Base-by-base conservation (phyloP, 2,888 invertebrate genomes). In the Lucinisca nassula region DNA sequence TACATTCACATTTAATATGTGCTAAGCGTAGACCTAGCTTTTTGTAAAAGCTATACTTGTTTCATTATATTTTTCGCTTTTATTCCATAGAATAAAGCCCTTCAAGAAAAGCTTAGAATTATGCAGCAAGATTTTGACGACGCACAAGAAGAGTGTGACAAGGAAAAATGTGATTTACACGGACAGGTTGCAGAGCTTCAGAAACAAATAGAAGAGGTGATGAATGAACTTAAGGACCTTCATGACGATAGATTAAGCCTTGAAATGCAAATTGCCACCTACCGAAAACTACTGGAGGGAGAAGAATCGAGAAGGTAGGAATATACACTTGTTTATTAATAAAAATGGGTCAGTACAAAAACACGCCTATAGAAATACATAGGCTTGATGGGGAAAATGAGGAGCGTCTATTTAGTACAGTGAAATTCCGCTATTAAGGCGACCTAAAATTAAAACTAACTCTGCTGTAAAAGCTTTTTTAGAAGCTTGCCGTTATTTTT, bases 181-280 rank as follows among this genome's bases (percentile, higher is more conserved):
- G 75, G 51, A 12, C 87, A 92, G n/a, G 79, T 90, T 14, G 58
- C 32, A 0, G 89, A 77, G 10, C 79, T 92, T 37, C 72, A 90
- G 37, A 3, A 0, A 12, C 91, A 94, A 49, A 81, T 93, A 73
- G 85, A 88, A 37, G 85, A 79, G 4, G 88, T 92, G n/a, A 75
- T 92, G 21, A 38, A 72, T 17, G 91, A 93, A 72, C 81, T 94
- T 0, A 82, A 87, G 24, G 72, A 74, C 8, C 78, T 97, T 77
- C 94, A 96, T 89, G 97, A 96, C 93, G 96, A 96, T 92, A 97
- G 97, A 92, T 95, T 97, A 87, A 96, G 96, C 35, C 93, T 97
- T 79, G 97, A 97, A 92, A 95, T 97, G 75, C 97, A 97, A 93
- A 97, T 97, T 89, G 96, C 96, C 90, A 97, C 97, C 93, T 97